Percentiles rank a stretch among this genome's conserved stretches.
Conservation (phyloP, 2,797 vertebrate species). For the Pangasius djambal region DNA sequence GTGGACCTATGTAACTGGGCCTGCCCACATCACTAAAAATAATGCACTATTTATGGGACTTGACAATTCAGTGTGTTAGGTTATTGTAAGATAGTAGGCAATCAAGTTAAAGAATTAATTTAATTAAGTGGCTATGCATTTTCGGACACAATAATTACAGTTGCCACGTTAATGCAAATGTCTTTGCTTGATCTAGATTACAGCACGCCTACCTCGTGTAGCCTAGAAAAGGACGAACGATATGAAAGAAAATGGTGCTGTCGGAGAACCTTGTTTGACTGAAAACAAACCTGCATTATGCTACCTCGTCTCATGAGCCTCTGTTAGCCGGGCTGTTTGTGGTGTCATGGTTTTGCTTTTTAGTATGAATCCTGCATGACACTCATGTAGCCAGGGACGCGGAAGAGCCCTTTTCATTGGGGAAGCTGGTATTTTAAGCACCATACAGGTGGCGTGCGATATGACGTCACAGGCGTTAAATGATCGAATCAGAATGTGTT, state of each 20-base stretch:
- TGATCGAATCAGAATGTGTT: not conserved
- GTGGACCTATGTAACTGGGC: not conserved
- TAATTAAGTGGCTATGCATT: not conserved
- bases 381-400: constrained; percentile 64
- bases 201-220: not conserved
- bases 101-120: not conserved
- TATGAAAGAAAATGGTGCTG: not conserved
- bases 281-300: not conserved
- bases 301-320: constrained; percentile 24
- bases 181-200: not conserved
- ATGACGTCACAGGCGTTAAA: not conserved
- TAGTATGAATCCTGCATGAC: constrained; percentile 85
- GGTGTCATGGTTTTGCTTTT: constrained; percentile 78
- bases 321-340: constrained; percentile 46
- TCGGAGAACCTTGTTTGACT: not conserved
- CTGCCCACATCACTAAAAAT: constrained; percentile 10
- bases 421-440: not conserved
- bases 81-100: not conserved
- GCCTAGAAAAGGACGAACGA: not conserved
- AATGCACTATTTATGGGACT: constrained; percentile 53
- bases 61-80: constrained; percentile 80
- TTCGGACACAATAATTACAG: not conserved
- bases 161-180: not conserved
- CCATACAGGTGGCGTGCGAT: not conserved
- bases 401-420: not conserved